These are phyloP conservation scores for Podarcis muralis DNA, from an alignment of 2,113 vertebrate genomes.

Conservation along the genomic window DNA sequence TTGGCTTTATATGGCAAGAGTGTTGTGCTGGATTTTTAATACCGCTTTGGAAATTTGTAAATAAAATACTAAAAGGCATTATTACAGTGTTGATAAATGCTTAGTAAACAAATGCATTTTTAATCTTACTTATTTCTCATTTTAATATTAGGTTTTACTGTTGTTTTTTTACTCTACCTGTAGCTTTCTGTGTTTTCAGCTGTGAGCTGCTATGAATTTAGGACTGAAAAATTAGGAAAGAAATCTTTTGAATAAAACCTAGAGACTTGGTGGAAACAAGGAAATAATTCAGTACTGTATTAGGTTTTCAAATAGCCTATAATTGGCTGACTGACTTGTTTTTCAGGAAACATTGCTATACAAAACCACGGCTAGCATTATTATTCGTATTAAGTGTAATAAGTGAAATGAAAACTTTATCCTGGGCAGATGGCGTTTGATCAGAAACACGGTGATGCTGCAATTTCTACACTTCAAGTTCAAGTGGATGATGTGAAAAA, in stretches of 20 bases:
- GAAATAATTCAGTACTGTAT: background rate
- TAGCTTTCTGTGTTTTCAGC: background rate
- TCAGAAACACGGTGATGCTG: conserved; percentile 29
- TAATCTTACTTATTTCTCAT: too few species aligned
- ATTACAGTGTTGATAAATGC: background rate
- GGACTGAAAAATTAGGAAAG: background rate
- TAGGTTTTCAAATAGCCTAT: background rate
- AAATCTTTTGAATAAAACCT: background rate
- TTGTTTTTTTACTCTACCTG: background rate
- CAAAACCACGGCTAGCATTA: background rate
- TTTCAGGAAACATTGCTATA: background rate
- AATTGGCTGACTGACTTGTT: background rate
- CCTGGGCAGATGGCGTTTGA: conserved; percentile 58
- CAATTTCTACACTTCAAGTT: conserved; percentile 67
- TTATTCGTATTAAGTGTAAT: background rate
- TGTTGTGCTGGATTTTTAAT: background rate
- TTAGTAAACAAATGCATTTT: background rate
- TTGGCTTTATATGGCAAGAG: background rate
- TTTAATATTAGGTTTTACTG: background rate
- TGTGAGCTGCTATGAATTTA: background rate
- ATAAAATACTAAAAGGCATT: background rate
- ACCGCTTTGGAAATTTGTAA: background rate
- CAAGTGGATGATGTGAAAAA: conserved; percentile 86
- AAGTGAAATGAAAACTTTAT: conserved; percentile 18
- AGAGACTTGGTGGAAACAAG: background rate